A percentile compares a stretch with the other conserved stretches of the same genome.
phyloP scores from a whole-genome alignment of 2,888 invertebrate species.

The Cryptus armator region DNA sequence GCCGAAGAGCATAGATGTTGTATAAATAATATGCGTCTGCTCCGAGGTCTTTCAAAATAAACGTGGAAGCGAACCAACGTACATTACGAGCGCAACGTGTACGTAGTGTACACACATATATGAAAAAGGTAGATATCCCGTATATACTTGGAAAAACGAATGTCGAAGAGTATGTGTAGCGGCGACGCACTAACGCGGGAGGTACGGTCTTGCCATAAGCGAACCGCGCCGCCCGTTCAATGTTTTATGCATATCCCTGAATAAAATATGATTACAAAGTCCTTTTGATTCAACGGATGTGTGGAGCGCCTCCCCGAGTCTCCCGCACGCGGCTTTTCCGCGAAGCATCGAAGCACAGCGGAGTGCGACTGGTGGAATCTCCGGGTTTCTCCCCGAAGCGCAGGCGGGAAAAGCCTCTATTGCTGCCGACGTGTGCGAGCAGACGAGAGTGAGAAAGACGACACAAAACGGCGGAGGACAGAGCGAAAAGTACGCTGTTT shows the following conservation, averaged over 20 bases:
- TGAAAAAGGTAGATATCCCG: conserved; percentile 31
- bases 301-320: conserved; percentile 45
- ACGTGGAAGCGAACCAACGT: conserved; percentile 70
- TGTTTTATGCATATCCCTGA: conserved; percentile 80
- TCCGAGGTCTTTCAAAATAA: conserved; percentile 72
- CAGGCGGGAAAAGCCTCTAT: conserved; percentile 41
- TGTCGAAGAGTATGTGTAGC: conserved; percentile 23
- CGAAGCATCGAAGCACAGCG: conserved; percentile 54
- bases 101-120: conserved; percentile 17
- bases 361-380: conserved; percentile 43
- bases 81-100: conserved; percentile 56
- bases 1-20: conserved; percentile 15
- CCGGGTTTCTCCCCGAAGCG: not conserved
- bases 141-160: conserved; percentile 22
- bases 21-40: conserved; percentile 67
- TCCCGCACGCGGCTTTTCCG: conserved; percentile 67
- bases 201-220: conserved; percentile 59
- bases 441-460: conserved; percentile 18
- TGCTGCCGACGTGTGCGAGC: conserved; percentile 17
- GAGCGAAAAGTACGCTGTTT: conserved; percentile 45
- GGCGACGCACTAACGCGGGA: conserved; percentile 15
- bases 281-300: conserved; percentile 78
- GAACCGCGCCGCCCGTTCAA: conserved; percentile 69
- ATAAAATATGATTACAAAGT: conserved; percentile 80
- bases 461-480: conserved; percentile 17